Evolutionary conservation across 2,888 invertebrate species (phyloP), one percentile per base, ranked within the genome.

Genomic region (Micoletzkya japonica): DNA sequence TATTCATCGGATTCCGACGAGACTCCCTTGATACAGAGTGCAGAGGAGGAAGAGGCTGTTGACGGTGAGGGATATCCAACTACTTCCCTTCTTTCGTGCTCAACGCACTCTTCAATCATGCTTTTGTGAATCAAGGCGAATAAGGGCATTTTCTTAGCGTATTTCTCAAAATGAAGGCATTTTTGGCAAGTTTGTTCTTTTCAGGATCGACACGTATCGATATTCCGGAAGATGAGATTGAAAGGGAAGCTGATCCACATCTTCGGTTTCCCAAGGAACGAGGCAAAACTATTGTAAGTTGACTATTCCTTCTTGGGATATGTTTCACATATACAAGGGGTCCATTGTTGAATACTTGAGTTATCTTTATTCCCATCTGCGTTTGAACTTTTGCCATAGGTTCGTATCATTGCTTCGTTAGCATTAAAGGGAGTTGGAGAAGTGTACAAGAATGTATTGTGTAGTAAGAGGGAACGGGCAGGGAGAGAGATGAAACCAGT

Each of bases 231-330:
- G 80, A 77, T 34, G 76, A 77, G 67, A 28, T 34, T 20, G 28
- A 30, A n/a, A 24, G 57, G 39, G 59, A 52, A 39, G 36, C 26
- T 2, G 56, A 67, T 7, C 64, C 50, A 20, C 77, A 79, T 52
- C 77, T 77, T 59, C 71, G 77, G 59, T 78, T 81, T 54, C 82
- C 82, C 26, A 78, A 78, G 56, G 78, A 78, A 52, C 70, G 75
- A 14, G 63, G 70, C 28, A 79, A 80, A 70, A 73, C 81, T 24
- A 32, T 79, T 50, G 78, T 78, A 1, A 66, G 79, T 72, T 57
- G 17, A 24, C 14, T 7, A 7, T 24, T 24, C 24, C 36, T 30
- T 26, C 26, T 56, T 56, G 56, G 28, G 30, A 2, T 4, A 24
- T 7, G 49, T n/a, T n/a, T n/a, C n/a, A n/a, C n/a, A n/a, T n/a